Evolutionary conservation across 2,888 invertebrate genomes (phyloP), one percentile per base, ranked within the genome.

Genomic region (Oxystoma pomonae): DNA sequence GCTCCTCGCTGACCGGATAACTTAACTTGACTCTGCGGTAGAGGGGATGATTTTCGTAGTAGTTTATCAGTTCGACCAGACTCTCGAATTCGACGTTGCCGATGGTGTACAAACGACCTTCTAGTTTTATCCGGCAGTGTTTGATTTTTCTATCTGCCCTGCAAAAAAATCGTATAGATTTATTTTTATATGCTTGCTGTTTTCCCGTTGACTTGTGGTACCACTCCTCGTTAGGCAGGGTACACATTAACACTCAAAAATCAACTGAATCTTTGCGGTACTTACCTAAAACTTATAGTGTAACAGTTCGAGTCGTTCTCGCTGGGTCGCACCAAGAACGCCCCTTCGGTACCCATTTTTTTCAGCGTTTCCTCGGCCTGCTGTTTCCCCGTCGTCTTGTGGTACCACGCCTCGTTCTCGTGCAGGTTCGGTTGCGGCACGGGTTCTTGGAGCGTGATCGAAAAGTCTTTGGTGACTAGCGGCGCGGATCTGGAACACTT

Each of bases 341-440:
- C 96, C 0, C 98, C 98, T 76, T 98, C 96, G 2, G 88, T 88
- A 64, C 90, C 89, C 50, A 94, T 87, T 70, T 91, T 87, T 69
- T 90, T 89, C 63, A 99, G 81, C 77, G 95, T 86, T 69, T 96
- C 93, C 78, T 99, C 97, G 0, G 97, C 94, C 70, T 91, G 88
- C 7, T 86, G 85, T 65, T 96, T 85, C 17, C 89, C 88, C 70
- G 94, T 90, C 59, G 87, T 86, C 1, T 90, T 86, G 76, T 94
- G 94, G 82, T 91, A 98, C 97, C 97, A 98, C 71, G 92, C 92
- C 81, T 93, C 92, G 63, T 89, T 91, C 78, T 96, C 95, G 73
- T 98, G 97, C 76, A 94, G 93, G 76, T 92, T 94, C 18, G 96
- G 96, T 77, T 96, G 97, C 0, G 97, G 97, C 1, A 97, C 96